Conservation (phyloP, 2,113 vertebrate genomes). For the Paradisaea rubra region DNA sequence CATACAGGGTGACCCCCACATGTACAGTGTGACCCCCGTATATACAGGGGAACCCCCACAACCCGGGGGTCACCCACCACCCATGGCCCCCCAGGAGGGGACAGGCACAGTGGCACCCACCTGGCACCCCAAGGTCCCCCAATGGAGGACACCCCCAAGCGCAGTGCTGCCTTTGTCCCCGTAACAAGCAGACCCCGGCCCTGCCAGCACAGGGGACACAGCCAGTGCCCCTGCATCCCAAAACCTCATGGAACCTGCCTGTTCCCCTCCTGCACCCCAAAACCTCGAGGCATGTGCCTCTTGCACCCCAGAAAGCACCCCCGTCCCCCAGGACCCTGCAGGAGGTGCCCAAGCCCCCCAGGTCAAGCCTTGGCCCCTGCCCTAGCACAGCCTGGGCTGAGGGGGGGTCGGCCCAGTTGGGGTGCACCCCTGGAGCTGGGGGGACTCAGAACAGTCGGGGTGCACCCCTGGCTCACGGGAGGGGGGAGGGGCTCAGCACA, state of each 20-base stretch:
- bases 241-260: background rate
- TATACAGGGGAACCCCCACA: background rate
- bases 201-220: too few species aligned
- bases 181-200: background rate
- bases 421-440: background rate
- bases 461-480: background rate
- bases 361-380: background rate
- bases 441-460: too few species aligned
- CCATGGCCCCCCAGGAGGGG: background rate
- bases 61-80: background rate
- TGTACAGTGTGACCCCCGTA: background rate
- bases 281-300: background rate
- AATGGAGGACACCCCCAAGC: rapidly evolving
- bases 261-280: background rate
- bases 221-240: background rate
- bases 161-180: background rate
- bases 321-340: rapidly evolving
- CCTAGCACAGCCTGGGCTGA: rapidly evolving
- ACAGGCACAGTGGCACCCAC: background rate
- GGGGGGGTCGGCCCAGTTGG: background rate
- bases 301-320: background rate
- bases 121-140: background rate
- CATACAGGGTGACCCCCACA: background rate
- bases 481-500: background rate
- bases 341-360: background rate